A percentile compares a stretch with the other conserved stretches of the same genome.
These are phyloP conservation scores for Periplaneta americana DNA, from an alignment of 1,140 invertebrate species.

Conservation along the genomic window DNA sequence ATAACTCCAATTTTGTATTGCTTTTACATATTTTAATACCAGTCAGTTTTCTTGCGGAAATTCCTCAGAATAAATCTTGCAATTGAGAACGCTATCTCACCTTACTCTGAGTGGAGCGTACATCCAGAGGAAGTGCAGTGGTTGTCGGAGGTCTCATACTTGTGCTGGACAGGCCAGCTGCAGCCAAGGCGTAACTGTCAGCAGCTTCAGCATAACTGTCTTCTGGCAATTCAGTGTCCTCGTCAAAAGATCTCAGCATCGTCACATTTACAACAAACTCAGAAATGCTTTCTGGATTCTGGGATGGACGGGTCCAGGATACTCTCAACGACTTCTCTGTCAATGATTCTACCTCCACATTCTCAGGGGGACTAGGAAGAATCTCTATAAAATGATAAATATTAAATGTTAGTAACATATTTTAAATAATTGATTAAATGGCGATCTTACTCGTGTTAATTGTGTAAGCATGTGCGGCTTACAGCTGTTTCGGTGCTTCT, in stretches of 20 bases:
- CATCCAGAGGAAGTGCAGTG: background rate
- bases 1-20: too few relatives aligned
- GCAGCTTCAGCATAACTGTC: constrained; percentile 2
- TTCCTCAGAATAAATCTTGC: background rate
- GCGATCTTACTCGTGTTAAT: too few relatives aligned
- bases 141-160: background rate
- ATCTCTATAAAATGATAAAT: constrained; percentile 45
- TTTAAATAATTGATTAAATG: too few relatives aligned
- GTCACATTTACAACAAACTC: constrained; percentile 69
- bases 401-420: too few relatives aligned
- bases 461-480: too few relatives aligned
- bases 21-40: too few relatives aligned
- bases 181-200: background rate
- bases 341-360: constrained; percentile 61
- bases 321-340: constrained; percentile 62
- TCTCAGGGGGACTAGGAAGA: constrained; percentile 63
- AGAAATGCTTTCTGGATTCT: constrained; percentile 55
- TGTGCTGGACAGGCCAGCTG: background rate
- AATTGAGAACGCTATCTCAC: background rate
- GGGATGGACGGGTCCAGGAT: constrained; percentile 56
- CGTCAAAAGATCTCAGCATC: constrained; percentile 57
- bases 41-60: too few relatives aligned
- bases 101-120: background rate
- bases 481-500: too few relatives aligned
- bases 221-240: constrained; percentile 20